Percentiles rank a stretch among this genome's conserved stretches.
These are phyloP conservation scores for Etia nguti DNA, from an alignment of 2,113 vertebrate species.

Conservation along the genomic window DNA sequence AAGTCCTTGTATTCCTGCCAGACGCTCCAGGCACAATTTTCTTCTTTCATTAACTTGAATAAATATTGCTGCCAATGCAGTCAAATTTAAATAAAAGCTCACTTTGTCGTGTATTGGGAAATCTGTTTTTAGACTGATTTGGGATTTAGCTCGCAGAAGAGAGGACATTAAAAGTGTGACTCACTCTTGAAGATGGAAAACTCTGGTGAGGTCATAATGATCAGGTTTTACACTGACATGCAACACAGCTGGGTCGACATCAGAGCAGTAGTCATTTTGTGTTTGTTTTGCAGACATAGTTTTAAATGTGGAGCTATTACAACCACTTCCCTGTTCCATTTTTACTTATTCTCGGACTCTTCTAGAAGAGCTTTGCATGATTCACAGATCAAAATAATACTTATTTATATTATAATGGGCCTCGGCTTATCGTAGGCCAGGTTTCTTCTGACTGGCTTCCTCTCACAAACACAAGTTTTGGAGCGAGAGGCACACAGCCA, in stretches of 20 bases:
- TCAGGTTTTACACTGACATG: background rate
- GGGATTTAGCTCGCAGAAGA: background rate
- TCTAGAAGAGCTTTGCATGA: background rate
- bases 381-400: background rate
- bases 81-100: background rate
- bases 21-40: background rate
- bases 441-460: background rate
- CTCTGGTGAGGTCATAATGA: background rate
- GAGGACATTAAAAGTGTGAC: background rate
- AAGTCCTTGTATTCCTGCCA: background rate
- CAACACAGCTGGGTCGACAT: background rate
- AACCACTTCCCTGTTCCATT: background rate
- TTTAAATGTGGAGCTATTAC: background rate
- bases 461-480: background rate
- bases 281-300: background rate
- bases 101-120: background rate
- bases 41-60: slow-evolving; percentile 4
- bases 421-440: background rate
- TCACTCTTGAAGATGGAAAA: background rate
- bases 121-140: background rate
- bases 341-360: background rate
- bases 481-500: background rate
- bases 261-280: background rate
- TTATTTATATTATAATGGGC: background rate
- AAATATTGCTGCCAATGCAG: background rate